Conservation (phyloP, 1,140 invertebrate genomes). For the Agraylea sexmaculata region DNA sequence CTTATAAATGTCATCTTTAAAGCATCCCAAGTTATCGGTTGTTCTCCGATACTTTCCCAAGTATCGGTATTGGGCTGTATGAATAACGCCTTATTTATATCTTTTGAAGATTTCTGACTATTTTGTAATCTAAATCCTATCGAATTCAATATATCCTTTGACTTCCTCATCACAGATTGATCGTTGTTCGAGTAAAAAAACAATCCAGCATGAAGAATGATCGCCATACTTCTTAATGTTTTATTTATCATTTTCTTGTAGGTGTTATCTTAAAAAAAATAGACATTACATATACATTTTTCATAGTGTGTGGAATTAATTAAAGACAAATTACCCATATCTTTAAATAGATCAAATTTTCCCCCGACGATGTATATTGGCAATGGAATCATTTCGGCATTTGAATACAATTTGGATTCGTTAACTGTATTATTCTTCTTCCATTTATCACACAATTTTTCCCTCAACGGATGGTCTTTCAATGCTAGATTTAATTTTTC, state of each 20-base stretch:
- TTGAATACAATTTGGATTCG: not conserved
- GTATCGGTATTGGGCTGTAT: slow-evolving; percentile 7
- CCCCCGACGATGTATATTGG: slow-evolving; percentile 15
- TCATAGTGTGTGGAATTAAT: not conserved
- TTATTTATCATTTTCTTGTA: slow-evolving; percentile 7
- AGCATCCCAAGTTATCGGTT: slow-evolving; percentile 7
- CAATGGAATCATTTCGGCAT: slow-evolving; percentile 4
- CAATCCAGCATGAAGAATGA: slow-evolving; percentile 11
- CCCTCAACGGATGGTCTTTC: slow-evolving; percentile 3
- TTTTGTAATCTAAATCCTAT: slow-evolving; percentile 15
- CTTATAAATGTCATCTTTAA: slow-evolving; percentile 5
- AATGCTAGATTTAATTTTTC: slow-evolving; percentile 5
- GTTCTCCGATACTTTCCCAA: slow-evolving; percentile 11
- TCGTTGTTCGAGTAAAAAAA: slow-evolving; percentile 18
- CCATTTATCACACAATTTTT: not conserved
- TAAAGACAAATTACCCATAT: slow-evolving; percentile 16
- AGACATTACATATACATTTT: not conserved
- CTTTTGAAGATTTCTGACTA: slow-evolving; percentile 8
- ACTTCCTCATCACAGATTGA: slow-evolving; percentile 11
- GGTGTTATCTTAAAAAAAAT: slow-evolving; percentile 7
- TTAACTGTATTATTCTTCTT: not conserved
- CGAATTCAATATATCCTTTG: slow-evolving; percentile 15
- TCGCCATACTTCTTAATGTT: slow-evolving; percentile 6
- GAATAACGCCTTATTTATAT: slow-evolving; percentile 11
- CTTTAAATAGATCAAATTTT: slow-evolving; percentile 18